A percentile compares a stretch with the other conserved stretches of the same genome.
Conservation (phyloP, 2,113 vertebrate genomes). For the Cebidichthys violaceus region DNA sequence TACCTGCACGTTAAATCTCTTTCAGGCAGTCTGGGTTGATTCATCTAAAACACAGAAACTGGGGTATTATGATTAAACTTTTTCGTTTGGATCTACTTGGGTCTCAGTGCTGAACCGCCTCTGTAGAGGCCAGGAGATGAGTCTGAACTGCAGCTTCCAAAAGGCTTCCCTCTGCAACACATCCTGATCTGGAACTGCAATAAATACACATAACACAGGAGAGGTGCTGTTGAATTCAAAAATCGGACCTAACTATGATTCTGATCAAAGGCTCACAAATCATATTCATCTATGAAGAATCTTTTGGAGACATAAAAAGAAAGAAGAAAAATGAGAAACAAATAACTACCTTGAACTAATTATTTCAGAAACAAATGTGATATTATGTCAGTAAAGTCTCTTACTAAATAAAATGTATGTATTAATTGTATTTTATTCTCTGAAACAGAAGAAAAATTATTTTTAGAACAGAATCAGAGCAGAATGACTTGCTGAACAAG, state of each 20-base stretch:
- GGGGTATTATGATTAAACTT: conserved; percentile 31
- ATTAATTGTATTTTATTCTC: conserved; percentile 39
- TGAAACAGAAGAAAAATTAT: conserved; percentile 22
- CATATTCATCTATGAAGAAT: not conserved
- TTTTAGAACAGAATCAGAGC: conserved; percentile 7
- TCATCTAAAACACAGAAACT: conserved; percentile 33
- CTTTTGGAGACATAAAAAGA: not conserved
- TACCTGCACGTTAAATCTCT: conserved; percentile 40
- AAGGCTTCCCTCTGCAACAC: conserved; percentile 37
- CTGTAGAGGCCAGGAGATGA: conserved; percentile 44
- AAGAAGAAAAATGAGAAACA: conserved; percentile 4
- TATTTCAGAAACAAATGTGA: conserved; percentile 14
- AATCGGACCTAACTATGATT: conserved; percentile 8
- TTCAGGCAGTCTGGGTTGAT: conserved; percentile 30
- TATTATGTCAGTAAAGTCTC: conserved; percentile 30
- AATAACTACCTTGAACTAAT: conserved; percentile 13
- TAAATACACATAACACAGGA: not conserved
- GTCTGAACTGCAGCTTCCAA: conserved; percentile 49
- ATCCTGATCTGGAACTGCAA: conserved; percentile 39
- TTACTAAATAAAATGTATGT: not conserved
- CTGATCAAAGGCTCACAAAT: conserved; percentile 8
- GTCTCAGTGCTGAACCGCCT: conserved; percentile 50
- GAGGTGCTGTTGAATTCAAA: conserved; percentile 6
- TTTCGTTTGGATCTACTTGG: conserved; percentile 41
- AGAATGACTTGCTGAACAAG: conserved; percentile 78